Evolutionary conservation across 2,888 invertebrate species (phyloP), one percentile per base, ranked within the genome.

Genomic region (Nycteola revayana): DNA sequence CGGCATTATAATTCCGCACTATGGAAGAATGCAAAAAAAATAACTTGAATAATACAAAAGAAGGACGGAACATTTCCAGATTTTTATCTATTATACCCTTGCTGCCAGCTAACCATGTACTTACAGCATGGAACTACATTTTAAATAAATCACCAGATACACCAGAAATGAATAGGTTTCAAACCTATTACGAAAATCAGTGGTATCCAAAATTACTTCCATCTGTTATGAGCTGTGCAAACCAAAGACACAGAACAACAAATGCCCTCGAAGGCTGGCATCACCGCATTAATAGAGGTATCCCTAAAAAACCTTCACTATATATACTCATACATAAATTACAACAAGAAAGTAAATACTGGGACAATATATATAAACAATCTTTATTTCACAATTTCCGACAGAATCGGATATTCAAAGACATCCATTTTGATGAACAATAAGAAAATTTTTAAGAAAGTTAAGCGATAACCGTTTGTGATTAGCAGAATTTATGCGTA

Each of bases 211-310:
- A 25, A 25, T 10, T 25, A 25, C 25, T 25, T 25, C 25, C 11
- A 25, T 25, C 25, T 25, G 25, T 25, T 25, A 10, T 25, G 25
- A 25, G 25, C 25, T 25, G 25, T 25, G 25, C 25, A 25, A 25
- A 25, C 25, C 25, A 18, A 18, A 18, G 18, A 18, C 18, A 18
- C 18, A 18, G 11, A 11, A 11, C 14, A 5, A 25, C 25, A 25
- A 11, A 25, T 25, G 25, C 25, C 25, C 25, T 11, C 25, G 25
- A 25, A 25, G 25, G 25, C 25, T 25, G 25, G 25, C 25, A 25
- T 11, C 7, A 25, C 25, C 25, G 10, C 25, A 25, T 25, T 18
- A 18, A 18, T 6, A 18, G 18, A 18, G 4, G 18, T 18, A 18
- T 18, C 18, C 18, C 18, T 18, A 25, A 25, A 25, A 25, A 25